Base-by-base conservation (phyloP, 2,797 vertebrate genomes). In the Eospalax fontanierii region DNA sequence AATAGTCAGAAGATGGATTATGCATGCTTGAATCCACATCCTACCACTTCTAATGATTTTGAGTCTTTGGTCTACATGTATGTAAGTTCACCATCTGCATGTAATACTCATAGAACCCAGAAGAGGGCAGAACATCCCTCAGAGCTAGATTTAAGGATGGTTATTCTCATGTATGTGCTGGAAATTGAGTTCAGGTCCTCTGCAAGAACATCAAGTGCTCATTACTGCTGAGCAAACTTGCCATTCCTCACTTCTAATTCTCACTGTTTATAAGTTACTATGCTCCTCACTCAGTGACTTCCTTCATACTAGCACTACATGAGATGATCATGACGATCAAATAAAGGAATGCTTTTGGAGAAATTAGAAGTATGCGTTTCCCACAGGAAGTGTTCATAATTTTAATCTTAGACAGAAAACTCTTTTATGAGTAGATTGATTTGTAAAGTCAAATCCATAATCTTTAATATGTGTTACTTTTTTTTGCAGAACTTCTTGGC, bases 231-330 rank as follows among this genome's bases (percentile, higher is more conserved):
- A 46, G 46, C 46, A 46, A 46, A 5, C 46, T 46, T 46, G 5
- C 46, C 11, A 46, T 5, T 46, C 5, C 11, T 11, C 46, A 46
- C 46, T 46, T 46, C 46, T 46, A 46, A 46, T 46, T 46, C 46
- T 46, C 46, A 46, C 46, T 46, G 11, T 46, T 6, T 46, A 46
- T 6, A 46, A 46, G 46, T 46, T 11, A 46, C 46, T 6, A 11
- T 46, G 46, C 11, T 11, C 46, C 46, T 46, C 46, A 46, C 46
- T 46, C 46, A 46, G 46, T 59, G 2, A 4, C 61, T 46, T 9
- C 9, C 2, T 5, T 57, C 9, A 30, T 71, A 38, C 35, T 28
- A 24, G 12, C 2, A 10, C 3, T 19, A 16, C n/a, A 28, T 0
- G 43, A 6, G 10, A 9, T 35, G 70, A 66, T 6, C 30, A 65